Base-by-base conservation (phyloP, 1,140 invertebrate genomes). In the Drosophila grimshawi region DNA sequence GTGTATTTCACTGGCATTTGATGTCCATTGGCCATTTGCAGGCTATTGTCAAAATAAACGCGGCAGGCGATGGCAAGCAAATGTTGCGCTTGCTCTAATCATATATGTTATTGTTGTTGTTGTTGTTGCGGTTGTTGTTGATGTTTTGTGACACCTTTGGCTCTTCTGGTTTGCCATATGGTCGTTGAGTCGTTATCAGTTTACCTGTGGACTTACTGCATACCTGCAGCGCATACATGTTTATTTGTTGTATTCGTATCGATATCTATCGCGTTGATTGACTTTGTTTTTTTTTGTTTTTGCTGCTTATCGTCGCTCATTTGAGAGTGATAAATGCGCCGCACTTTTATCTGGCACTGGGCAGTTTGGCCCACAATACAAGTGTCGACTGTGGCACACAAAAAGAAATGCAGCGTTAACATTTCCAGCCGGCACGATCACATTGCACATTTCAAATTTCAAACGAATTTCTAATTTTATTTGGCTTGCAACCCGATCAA, bases 1-100 rank as follows among this genome's bases (percentile, higher is more conserved):
- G 33, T 64, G 35, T 41, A 19, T 8, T 10, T 32, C 41, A 39
- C 35, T 33, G 35, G 49, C 61, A 62, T 62, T 48, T 37, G 66
- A 62, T 78, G 51, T 43, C 63, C 63, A 64, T 45, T 81, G 71
- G 11, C 43, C 60, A 51, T 55, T 53, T 35, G 41, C 55, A 41
- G 63, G 45, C 80, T 19, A 19, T 19, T 81, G 78, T 86, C 78
- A 78, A 86, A 86, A 86, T 73, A 86, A 86, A 69, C 78, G 51
- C 19, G 10, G 19, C 63, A 39, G 55, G 67, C 62, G 46, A 43
- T 7, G 35, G 46, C 56, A 68, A 73, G 48, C 56, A 73, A 73
- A 46, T 52, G 64, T 35, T 76, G 29, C 46, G 48, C 11, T 67
- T 45, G 56, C 19, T 48, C 61, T 43, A 70, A 71, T 76, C 52